A percentile compares a stretch with the other conserved stretches of the same genome.
Evolutionary conservation across 2,888 invertebrate species (phyloP).

Genomic region (Rhyacophila evoluta): DNA sequence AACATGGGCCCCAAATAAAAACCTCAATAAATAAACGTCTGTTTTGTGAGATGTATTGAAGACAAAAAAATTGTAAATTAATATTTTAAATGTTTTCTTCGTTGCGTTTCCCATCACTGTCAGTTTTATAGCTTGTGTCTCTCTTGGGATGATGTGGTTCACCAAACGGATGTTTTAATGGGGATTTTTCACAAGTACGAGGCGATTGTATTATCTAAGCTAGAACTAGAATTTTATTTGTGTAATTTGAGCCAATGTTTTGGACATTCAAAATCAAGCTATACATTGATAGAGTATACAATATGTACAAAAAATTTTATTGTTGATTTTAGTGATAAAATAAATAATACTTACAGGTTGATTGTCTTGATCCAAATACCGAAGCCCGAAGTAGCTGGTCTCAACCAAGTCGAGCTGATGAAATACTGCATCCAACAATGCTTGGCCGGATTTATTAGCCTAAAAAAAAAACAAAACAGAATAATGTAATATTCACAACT

Average conservation of each 20-base stretch:
- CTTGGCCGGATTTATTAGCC: conserved; percentile 92
- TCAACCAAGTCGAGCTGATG: conserved; percentile 93
- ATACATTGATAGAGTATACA: too few species aligned
- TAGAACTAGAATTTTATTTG: too few species aligned
- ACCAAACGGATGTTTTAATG: background rate
- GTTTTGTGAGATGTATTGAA: too few species aligned
- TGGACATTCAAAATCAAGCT: too few species aligned
- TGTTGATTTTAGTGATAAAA: background rate
- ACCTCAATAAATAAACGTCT: too few species aligned
- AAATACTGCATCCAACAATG: conserved; percentile 91
- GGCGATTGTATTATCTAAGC: too few species aligned
- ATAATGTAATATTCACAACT: too few species aligned
- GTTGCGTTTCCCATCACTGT: background rate
- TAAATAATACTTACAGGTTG: conserved; percentile 82
- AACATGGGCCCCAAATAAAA: too few species aligned
- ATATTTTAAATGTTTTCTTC: too few species aligned
- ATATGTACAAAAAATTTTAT: background rate
- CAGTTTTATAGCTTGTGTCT: background rate
- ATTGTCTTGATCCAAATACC: conserved; percentile 92
- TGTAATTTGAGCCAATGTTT: too few species aligned
- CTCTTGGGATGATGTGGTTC: background rate
- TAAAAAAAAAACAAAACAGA: too few species aligned
- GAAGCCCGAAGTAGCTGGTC: conserved; percentile 95
- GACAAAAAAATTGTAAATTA: too few species aligned
- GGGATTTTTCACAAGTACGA: background rate